phyloP scores from a whole-genome alignment of 2,113 vertebrate genomes.

The Channa maculata region DNA sequence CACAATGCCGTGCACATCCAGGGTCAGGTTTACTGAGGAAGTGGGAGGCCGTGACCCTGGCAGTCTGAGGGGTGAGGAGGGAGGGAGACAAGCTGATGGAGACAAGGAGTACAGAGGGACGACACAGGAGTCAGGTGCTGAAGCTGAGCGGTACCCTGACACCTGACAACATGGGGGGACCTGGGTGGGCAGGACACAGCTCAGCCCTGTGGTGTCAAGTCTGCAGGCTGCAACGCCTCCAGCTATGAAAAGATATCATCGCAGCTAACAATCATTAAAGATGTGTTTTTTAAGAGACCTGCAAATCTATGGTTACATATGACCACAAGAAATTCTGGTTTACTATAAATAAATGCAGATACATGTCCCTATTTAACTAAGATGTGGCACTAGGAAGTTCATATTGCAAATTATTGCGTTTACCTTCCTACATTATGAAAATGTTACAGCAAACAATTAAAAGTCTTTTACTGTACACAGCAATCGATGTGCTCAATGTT shows the following conservation, averaged over 20 bases:
- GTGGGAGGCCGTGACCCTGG: constrained; percentile 63
- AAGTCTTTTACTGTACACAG: background rate
- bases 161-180: constrained; percentile 70
- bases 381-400: background rate
- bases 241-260: constrained; percentile 35
- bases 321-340: constrained; percentile 6
- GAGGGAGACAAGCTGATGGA: constrained; percentile 92
- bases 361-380: background rate
- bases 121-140: constrained; percentile 71
- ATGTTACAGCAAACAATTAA: constrained; percentile 6
- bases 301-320: background rate
- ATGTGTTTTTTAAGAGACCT: background rate
- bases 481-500: background rate
- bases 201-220: constrained; percentile 54
- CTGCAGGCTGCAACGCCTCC: constrained; percentile 49
- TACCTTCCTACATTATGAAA: background rate
- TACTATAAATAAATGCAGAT: constrained; percentile 4
- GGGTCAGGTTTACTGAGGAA: constrained; percentile 69
- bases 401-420: background rate
- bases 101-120: constrained; percentile 84
- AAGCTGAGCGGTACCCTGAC: constrained; percentile 57
- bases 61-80: constrained; percentile 93
- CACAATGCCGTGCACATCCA: constrained; percentile 89
- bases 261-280: constrained; percentile 39
- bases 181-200: constrained; percentile 61